Base-by-base conservation (phyloP, 2,888 invertebrate species). In the Papilio gigon region DNA sequence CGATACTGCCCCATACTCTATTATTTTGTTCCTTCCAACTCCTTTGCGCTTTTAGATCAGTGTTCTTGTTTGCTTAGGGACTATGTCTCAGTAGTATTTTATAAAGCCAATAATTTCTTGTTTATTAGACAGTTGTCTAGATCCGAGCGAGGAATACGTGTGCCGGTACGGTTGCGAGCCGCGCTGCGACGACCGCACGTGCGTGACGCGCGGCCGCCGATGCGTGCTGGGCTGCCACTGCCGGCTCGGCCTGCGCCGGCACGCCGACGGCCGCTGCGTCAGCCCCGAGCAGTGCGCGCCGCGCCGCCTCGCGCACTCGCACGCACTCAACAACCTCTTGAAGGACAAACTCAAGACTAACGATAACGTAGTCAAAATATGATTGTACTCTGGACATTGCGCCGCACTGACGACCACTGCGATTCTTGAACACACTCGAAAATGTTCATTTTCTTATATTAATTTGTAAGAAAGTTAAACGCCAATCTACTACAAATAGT, bases 141-240 rank as follows among this genome's bases (percentile, higher is more conserved):
- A 77, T 12, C 75, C 76, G 0, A 80, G 84, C 63, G 89, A 89
- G 69, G 85, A 84, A 44, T 89, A 80, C 72, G 78, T 79, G 0
- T 90, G 89, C 72, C 78, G 80, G 0, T 87, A 85, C 70, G 87
- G 87, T 0, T 90, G 89, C 37, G 88, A 88, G 67, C 75, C 76
- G 0, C 75, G 78, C 0, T 88, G 88, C 68, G 78, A 78, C 37
- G 20, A 61, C 1, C 69, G 61, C 0, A 22, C 65, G 2, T 86
- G 84, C 59, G 6, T 20, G 4, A 33, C 67, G 22, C 77, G 83
- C 6, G 74, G 83, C 12, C 75, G 78, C 1, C 78, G 81, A 14
- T 89, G 88, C 67, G 68, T 73, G 3, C 81, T 86, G 6, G 86
- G 86, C 37, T 88, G 88, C 69, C 83, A 85, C 70, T 89, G 89